Conservation (phyloP, 2,797 vertebrate genomes). For the Propithecus perrieri region DNA sequence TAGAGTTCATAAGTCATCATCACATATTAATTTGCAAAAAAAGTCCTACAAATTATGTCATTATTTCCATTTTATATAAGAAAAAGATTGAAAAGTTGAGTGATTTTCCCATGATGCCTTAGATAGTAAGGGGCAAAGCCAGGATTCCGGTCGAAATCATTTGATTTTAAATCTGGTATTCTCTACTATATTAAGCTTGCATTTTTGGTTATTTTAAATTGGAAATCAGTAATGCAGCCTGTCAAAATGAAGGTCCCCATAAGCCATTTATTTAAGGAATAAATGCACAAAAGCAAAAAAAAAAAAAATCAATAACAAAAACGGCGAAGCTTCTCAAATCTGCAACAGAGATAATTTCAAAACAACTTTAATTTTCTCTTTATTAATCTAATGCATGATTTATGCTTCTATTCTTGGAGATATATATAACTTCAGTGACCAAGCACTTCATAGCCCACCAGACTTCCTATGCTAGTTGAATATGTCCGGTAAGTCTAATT, state of each 20-base stretch:
- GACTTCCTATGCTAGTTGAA: not conserved
- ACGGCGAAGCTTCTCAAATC: not conserved
- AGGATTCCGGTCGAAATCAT: not conserved
- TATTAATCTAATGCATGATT: not conserved
- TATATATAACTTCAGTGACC: not conserved
- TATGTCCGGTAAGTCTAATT: not conserved
- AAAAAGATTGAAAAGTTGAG: not conserved
- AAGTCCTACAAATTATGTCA: not conserved
- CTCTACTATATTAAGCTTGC: not conserved
- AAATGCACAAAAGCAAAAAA: not conserved
- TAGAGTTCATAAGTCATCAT: not conserved
- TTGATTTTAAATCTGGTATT: not conserved
- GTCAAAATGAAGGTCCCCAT: not conserved
- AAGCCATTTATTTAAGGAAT: not conserved
- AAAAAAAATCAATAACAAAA: not conserved
- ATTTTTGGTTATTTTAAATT: not conserved
- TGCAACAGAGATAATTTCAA: not conserved
- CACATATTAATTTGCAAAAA: not conserved
- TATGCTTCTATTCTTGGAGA: not conserved
- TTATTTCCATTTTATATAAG: not conserved
- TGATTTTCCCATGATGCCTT: not conserved
- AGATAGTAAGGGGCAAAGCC: not conserved
- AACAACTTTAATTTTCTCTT: not conserved
- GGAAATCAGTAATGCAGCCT: not conserved
- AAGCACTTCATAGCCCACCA: not conserved